Base-by-base conservation (phyloP, 2,797 vertebrate genomes). In the Cetoscarus ocellatus region DNA sequence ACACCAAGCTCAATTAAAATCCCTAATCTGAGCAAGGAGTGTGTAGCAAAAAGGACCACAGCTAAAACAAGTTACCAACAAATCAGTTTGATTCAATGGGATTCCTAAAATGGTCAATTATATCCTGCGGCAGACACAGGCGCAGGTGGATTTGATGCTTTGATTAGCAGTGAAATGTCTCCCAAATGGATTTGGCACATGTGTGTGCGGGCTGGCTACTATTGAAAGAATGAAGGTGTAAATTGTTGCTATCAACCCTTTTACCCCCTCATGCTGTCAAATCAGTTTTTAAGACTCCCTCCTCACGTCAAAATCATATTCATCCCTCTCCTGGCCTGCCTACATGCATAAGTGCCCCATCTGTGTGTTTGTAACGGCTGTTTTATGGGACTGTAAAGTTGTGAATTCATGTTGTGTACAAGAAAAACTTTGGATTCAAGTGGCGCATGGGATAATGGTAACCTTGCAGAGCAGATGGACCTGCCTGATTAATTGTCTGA, bases 1-100 rank as follows among this genome's bases (percentile, higher is more conserved):
- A 95, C 88, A 12, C 50, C 45, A 69, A 79, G 91, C 89, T 94
- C 93, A 94, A 94, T 95, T 94, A 92, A 94, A 93, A 92, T 82
- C 79, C 87, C 86, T 92, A 86, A 91, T 93, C 90, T 92, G 82
- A 86, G 73, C 70, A 77, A 88, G 70, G 80, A 79, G 76, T 86
- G 83, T 84, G 84, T 90, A 77, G 86, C 84, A 90, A 88, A 85
- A 87, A 83, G 68, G 58, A 81, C 74, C 62, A 47, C 71, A 52
- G 57, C 67, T 64, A 63, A 61, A 83, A 83, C 70, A 79, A 82
- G 11, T 68, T 85, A 67, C 63, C 73, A 63, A 79, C 75, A 79
- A 79, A 83, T 73, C 77, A 86, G 88, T 76, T 84, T 88, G 71
- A 86, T 71, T 88, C 64, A 50, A 36, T 64, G 60, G 54, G 74